phyloP scores from a whole-genome alignment of 2,888 invertebrate species.

The Slavum lentiscoides region DNA sequence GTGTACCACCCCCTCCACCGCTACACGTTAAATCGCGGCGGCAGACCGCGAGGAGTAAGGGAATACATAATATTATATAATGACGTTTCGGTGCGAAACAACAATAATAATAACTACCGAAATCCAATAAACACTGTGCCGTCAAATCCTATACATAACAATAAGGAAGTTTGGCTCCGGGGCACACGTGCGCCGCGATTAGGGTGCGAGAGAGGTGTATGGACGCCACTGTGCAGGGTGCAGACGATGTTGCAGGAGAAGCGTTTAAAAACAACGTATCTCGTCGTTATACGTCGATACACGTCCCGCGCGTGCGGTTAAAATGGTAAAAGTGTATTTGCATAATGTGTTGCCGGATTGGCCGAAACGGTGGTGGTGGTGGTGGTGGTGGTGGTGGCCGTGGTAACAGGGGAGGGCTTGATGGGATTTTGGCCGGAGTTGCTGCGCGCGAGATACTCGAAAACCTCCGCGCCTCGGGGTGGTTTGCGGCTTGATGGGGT shows the following conservation, averaged over 20 bases:
- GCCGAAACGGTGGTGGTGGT: constrained; percentile 17
- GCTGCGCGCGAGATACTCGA: too few relatives aligned
- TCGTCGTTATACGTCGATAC: background rate
- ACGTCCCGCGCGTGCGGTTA: background rate
- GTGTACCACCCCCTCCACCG: too few relatives aligned
- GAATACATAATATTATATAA: constrained; percentile 3
- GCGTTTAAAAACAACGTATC: constrained; percentile 53
- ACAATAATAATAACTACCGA: constrained; percentile 34
- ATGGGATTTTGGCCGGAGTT: too few relatives aligned
- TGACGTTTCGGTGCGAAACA: constrained; percentile 32
- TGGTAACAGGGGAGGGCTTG: background rate
- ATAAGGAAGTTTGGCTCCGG: constrained; percentile 41
- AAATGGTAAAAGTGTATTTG: constrained; percentile 26
- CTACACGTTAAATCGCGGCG: too few relatives aligned
- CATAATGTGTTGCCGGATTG: constrained; percentile 42
- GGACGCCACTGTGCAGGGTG: background rate
- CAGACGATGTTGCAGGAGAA: background rate
- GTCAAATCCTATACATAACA: constrained; percentile 47
- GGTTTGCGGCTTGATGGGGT: too few relatives aligned
- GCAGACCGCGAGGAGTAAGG: background rate
- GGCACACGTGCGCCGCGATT: background rate
- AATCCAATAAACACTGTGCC: constrained; percentile 43
- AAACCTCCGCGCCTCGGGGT: too few relatives aligned
- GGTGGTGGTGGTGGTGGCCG: too few relatives aligned
- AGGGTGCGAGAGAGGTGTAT: background rate